Base-by-base conservation (phyloP, 2,888 invertebrate species). In the Dermolepida albohirtum region DNA sequence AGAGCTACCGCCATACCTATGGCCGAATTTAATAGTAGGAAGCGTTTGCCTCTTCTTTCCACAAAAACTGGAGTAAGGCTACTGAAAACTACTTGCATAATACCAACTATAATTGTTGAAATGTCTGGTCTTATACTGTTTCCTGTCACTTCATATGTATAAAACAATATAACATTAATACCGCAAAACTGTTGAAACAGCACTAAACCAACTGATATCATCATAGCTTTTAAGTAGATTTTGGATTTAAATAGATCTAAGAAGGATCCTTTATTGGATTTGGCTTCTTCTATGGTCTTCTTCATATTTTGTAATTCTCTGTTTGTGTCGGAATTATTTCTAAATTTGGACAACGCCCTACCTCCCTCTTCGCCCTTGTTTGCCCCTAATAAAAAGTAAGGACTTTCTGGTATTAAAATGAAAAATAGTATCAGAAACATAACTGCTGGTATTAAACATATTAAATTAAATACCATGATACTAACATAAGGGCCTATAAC, bases 381-480 rank as follows among this genome's bases (percentile, higher is more conserved):
- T 79, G 88, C 86, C 27, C 83, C 81, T 1, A 92, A 81, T 47
- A 88, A 84, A 74, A 87, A 91, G 67, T 90, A 88, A 0, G 95
- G 95, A 0, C 92, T 90, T 77, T 95, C 95, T 0, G 94, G 94
- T 87, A 93, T 89, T 73, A 89, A 89, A 77, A 89, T 86, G 80
- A 91, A 89, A 75, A 92, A 89, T 0, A 87, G 74, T 0, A 85
- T 71, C 0, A 87, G 83, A 16, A 86, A 75, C 1, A 81, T 12
- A 0, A 80, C 78, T 1, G 77, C 75, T n/a, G 84, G 51, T 0
- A 89, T 81, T 0, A 91, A 89, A 66, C 90, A 91, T 6, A 89
- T 84, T 78, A 89, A 88, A 59, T 89, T 88, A 5, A 91, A 82
- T 0, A 84, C 84, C 34, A 84, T 79, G 84, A 93, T 94, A 0